Evolutionary conservation across 2,888 invertebrate genomes (phyloP).

Genomic region (Cosmia pyralina): DNA sequence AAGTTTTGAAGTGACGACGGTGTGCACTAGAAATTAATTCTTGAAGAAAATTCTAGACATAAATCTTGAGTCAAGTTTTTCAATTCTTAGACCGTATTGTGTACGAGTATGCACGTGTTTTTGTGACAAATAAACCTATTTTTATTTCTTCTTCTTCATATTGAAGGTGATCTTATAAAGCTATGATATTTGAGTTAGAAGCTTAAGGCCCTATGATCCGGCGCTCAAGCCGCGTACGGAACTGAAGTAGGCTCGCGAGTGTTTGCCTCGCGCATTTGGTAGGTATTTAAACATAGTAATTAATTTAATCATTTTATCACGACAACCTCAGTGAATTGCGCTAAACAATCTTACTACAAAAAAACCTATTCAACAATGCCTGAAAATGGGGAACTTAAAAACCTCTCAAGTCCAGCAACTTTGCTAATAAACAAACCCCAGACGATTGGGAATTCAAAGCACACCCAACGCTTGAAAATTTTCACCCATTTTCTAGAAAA

Average conservation of each 20-base stretch:
- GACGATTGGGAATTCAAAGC: conserved; percentile 77
- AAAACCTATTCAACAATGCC: conserved; percentile 44
- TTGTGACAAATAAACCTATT: too few relatives aligned
- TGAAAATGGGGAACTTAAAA: conserved; percentile 58
- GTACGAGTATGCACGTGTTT: too few relatives aligned
- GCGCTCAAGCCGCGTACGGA: too few relatives aligned
- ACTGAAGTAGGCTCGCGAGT: too few relatives aligned
- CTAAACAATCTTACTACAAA: too few relatives aligned
- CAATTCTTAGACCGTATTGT: too few relatives aligned
- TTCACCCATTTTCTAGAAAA: conserved; percentile 79
- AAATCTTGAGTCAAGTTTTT: neutral
- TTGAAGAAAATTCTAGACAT: neutral
- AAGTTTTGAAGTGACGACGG: conserved; percentile 29
- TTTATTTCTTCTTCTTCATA: too few relatives aligned
- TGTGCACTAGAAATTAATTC: conserved; percentile 17
- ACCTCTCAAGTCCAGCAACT: conserved; percentile 60
- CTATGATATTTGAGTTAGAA: neutral
- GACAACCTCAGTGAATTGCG: too few relatives aligned
- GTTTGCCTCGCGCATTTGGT: too few relatives aligned
- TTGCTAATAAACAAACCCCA: conserved; percentile 70
- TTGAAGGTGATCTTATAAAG: neutral
- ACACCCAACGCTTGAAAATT: conserved; percentile 76
- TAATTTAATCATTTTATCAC: too few relatives aligned
- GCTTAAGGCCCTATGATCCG: too few relatives aligned
- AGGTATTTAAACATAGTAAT: too few relatives aligned